Base-by-base conservation (phyloP, 2,888 invertebrate species). In the Acanthococcus lagerstroemiae region DNA sequence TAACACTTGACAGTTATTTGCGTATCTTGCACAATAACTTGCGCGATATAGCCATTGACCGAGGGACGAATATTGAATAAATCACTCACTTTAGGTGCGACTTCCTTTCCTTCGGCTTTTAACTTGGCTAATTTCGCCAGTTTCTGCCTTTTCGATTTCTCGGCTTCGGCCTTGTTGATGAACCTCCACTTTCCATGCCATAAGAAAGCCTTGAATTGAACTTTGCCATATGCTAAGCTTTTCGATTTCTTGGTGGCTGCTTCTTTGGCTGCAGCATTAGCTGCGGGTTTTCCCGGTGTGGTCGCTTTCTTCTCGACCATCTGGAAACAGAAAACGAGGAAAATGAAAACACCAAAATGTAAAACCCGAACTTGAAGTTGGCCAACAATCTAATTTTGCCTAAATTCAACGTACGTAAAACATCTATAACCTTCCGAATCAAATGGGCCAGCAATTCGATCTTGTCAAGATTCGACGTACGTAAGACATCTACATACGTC, bases 251-350 rank as follows among this genome's bases (percentile, higher is more conserved):
- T 17, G 55, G 52, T 9, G 7, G 24, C 52, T 17, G 27, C 12
- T 15, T 5, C 19, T 9, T 25, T 27, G 26, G 55, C 55, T 12
- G 21, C 9, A 3, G 22, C 24, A 55, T 15, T 2, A 50, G 50
- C 19, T 50, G 17, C 17, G 9, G 4, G 1, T 50, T 50, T 50
- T 50, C 21, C 21, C 37, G 37, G 37, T 44, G 30, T 56, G 17
- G 55, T 68, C 55, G 73, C 72, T 66, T 73, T 74, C 74, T 84
- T 81, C 77, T 86, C 86, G 78, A 87, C 86, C 89, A 89, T 89
- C 81, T 82, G n/a, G n/a, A n/a, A n/a, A n/a, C n/a, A n/a, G n/a
- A n/a, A n/a, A n/a, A n/a, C n/a, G n/a, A n/a, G n/a, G n/a, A n/a
- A n/a, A n/a, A n/a, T n/a, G n/a, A n/a, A n/a, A n/a, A n/a, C n/a